These are phyloP conservation scores for Punctoribates punctum DNA, from an alignment of 2,888 invertebrate species.

Conservation along the genomic window DNA sequence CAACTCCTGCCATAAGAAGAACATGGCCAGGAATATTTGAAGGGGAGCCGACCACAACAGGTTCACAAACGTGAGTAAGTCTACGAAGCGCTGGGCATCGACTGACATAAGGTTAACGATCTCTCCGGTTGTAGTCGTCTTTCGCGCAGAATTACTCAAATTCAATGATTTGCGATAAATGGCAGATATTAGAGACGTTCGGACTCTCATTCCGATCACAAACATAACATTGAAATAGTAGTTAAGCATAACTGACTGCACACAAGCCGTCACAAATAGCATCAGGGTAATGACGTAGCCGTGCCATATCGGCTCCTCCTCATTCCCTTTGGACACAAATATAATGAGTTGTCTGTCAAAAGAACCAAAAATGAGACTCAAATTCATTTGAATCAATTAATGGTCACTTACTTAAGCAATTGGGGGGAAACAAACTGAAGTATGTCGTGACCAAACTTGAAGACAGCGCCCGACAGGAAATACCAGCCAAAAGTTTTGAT, in stretches of 20 bases:
- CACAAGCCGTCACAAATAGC: slow-evolving; percentile 68
- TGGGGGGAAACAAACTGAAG: slow-evolving; percentile 55
- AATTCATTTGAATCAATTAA: no score
- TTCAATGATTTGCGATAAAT: slow-evolving; percentile 69
- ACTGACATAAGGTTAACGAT: slow-evolving; percentile 90
- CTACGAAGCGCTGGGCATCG: slow-evolving; percentile 82
- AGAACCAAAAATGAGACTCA: no score
- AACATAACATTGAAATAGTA: slow-evolving; percentile 91
- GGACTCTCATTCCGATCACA: slow-evolving; percentile 80
- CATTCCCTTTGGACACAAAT: slow-evolving; percentile 57
- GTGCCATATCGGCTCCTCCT: slow-evolving; percentile 68
- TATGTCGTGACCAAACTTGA: slow-evolving; percentile 54
- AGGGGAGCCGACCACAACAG: slow-evolving; percentile 83
- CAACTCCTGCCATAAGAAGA: slow-evolving; percentile 63
- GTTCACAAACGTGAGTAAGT: slow-evolving; percentile 72
- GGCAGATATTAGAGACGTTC: slow-evolving; percentile 81
- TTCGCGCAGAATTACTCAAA: slow-evolving; percentile 49
- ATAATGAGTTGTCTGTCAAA: slow-evolving; percentile 49
- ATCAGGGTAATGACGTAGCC: slow-evolving; percentile 76
- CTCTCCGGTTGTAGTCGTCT: slow-evolving; percentile 73
- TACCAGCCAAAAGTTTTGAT: slow-evolving; percentile 44
- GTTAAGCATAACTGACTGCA: slow-evolving; percentile 69
- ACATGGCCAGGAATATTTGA: slow-evolving; percentile 77
- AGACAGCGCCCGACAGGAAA: slow-evolving; percentile 52
- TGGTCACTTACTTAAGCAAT: slow-evolving; percentile 50